Conservation (phyloP, 2,797 vertebrate species). For the Benthosema pterotum region DNA sequence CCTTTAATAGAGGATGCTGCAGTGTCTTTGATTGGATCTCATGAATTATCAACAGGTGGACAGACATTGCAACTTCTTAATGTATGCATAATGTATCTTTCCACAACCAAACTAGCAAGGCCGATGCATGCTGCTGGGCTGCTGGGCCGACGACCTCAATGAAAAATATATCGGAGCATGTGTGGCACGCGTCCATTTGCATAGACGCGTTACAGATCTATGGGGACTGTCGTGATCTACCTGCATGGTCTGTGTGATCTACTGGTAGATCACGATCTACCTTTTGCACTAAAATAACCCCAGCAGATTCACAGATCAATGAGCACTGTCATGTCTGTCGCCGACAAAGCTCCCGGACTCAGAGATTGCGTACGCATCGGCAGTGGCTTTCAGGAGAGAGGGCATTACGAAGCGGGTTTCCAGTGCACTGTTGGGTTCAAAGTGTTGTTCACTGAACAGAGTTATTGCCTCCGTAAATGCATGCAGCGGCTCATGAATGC, state of each 20-base stretch:
- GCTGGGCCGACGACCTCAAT: too few species aligned
- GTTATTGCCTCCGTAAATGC: constrained; percentile 43
- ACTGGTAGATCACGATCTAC: too few species aligned
- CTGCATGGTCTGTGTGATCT: too few species aligned
- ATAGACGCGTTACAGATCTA: too few species aligned
- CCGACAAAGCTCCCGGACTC: constrained; percentile 31
- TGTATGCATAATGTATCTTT: too few species aligned
- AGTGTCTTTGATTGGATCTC: not conserved
- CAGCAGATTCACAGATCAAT: constrained; percentile 36
- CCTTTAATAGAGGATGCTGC: not conserved
- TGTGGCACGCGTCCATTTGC: too few species aligned
- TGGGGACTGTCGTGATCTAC: too few species aligned
- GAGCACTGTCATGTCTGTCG: not conserved
- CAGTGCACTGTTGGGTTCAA: constrained; percentile 32
- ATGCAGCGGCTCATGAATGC: constrained; percentile 19
- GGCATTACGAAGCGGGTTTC: constrained; percentile 34
- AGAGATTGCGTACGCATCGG: constrained; percentile 24
- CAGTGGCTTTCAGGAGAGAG: constrained; percentile 17
- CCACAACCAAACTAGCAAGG: too few species aligned
- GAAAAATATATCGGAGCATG: too few species aligned
- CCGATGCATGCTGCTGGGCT: too few species aligned
- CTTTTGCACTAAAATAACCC: constrained; percentile 30
- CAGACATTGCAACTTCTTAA: too few species aligned
- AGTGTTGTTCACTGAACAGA: constrained; percentile 34
- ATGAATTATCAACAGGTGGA: too few species aligned